A percentile compares a stretch with the other conserved stretches of the same genome.
Conservation (phyloP, 2,113 vertebrate species). For the Hyperoodon ampullatus region DNA sequence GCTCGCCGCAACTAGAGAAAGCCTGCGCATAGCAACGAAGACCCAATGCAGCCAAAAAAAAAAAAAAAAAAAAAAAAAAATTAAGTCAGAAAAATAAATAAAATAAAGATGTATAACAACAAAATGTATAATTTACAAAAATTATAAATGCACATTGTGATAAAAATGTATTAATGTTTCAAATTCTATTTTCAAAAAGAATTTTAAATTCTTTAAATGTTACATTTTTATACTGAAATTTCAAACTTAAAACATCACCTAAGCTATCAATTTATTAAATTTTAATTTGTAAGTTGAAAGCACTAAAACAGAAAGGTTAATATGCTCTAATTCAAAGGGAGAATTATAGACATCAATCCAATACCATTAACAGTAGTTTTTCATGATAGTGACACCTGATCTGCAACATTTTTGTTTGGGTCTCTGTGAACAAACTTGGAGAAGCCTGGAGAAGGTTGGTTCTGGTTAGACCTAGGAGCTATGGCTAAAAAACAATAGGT, state of each 20-base stretch:
- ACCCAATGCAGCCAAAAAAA: no score
- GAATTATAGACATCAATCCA: background rate
- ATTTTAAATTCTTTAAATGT: background rate
- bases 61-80: no score
- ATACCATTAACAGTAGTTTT: background rate
- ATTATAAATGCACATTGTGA: background rate
- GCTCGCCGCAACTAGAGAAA: no score
- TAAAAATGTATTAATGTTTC: background rate
- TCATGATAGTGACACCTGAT: background rate
- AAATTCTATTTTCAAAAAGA: background rate
- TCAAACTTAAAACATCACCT: background rate
- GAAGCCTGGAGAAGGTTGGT: background rate
- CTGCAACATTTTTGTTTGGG: background rate
- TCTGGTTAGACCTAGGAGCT: background rate
- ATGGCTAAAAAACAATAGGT: background rate
- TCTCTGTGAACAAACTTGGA: background rate
- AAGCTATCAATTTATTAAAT: background rate
- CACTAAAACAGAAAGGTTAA: background rate
- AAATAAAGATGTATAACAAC: background rate
- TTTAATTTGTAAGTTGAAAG: background rate
- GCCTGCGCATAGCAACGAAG: no score
- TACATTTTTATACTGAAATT: background rate
- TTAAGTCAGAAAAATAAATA: no score
- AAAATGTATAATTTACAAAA: conserved; percentile 30
- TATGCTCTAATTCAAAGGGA: background rate